A percentile compares a stretch with the other conserved stretches of the same genome.
These are phyloP conservation scores for Thalassophryne amazonica DNA, from an alignment of 2,797 vertebrate genomes.

Conservation along the genomic window DNA sequence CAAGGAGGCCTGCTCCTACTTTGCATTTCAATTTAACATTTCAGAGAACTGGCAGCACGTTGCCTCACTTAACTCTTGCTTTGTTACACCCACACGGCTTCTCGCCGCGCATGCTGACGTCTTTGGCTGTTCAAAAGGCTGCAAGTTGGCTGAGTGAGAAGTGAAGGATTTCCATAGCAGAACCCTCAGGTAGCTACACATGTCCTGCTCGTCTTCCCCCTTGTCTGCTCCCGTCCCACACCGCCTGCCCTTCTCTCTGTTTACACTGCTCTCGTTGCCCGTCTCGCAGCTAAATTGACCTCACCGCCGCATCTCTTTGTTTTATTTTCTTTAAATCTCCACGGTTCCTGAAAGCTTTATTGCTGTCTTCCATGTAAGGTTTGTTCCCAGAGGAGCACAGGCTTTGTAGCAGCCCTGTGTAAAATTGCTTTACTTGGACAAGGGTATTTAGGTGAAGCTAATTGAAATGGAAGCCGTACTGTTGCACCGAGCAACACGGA, in stretches of 20 bases:
- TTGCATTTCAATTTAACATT: constrained; percentile 84
- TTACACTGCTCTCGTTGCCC: constrained; percentile 38
- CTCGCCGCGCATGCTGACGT: constrained; percentile 63
- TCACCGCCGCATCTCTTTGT: constrained; percentile 32
- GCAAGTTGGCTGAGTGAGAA: constrained; percentile 63
- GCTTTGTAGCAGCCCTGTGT: constrained; percentile 27
- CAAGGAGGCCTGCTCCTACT: constrained; percentile 74
- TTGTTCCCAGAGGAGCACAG: constrained; percentile 33
- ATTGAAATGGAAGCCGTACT: constrained; percentile 56
- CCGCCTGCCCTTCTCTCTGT: constrained; percentile 21
- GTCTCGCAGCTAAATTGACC: constrained; percentile 39
- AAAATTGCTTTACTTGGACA: constrained; percentile 36
- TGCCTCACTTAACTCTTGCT: constrained; percentile 73
- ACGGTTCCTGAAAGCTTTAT: constrained; percentile 34
- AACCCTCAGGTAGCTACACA: constrained; percentile 66
- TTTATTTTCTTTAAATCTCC: constrained; percentile 46
- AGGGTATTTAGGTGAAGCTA: constrained; percentile 49
- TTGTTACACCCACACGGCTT: constrained; percentile 78
- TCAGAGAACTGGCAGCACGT: constrained; percentile 80
- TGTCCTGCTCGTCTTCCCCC: constrained; percentile 49
- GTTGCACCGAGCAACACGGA: constrained; percentile 29
- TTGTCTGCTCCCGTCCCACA: constrained; percentile 15
- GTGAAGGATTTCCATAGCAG: constrained; percentile 70
- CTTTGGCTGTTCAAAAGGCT: constrained; percentile 73
- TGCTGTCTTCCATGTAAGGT: constrained; percentile 9